Evolutionary conservation across 2,113 vertebrate species (phyloP).

Genomic region (Machaerirhynchus nigripectus): DNA sequence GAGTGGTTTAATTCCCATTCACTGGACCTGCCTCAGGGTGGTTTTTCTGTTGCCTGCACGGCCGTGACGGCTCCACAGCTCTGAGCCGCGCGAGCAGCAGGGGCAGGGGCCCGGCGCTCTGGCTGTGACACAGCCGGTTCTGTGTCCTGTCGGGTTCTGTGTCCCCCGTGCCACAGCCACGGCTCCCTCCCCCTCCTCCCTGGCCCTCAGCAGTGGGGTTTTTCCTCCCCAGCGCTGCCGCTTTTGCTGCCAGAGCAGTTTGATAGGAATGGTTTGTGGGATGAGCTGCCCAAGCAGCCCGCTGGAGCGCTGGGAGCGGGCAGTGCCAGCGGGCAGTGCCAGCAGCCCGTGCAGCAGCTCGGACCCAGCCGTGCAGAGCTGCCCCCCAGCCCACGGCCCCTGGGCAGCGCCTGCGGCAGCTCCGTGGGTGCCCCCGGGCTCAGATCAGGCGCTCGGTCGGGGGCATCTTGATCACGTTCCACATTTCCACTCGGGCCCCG

Average conservation of each 20-base stretch:
- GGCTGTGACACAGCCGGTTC: not conserved
- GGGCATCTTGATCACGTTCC: constrained; percentile 71
- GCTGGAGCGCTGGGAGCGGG: not conserved
- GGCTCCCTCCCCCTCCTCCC: not conserved
- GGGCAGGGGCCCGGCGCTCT: not conserved
- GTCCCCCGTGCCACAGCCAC: not conserved
- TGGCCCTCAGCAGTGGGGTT: not conserved
- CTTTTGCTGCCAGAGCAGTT: not conserved
- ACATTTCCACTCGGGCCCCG: constrained; percentile 69
- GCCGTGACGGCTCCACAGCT: fast-evolving
- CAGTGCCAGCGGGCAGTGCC: not conserved
- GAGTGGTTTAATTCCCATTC: not conserved
- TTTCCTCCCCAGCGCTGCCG: not conserved
- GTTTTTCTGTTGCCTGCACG: fast-evolving
- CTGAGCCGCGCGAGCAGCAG: not conserved
- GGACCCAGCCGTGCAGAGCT: not conserved
- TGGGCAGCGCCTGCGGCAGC: not conserved
- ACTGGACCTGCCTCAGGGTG: not conserved
- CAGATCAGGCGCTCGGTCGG: constrained; percentile 68
- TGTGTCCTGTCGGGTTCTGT: fast-evolving
- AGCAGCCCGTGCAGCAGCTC: not conserved
- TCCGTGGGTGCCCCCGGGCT: not conserved
- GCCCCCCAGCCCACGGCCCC: not conserved
- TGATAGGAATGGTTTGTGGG: fast-evolving
- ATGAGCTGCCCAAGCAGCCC: not conserved